Base-by-base conservation (phyloP, 2,888 invertebrate genomes). In the Spialia ferax region DNA sequence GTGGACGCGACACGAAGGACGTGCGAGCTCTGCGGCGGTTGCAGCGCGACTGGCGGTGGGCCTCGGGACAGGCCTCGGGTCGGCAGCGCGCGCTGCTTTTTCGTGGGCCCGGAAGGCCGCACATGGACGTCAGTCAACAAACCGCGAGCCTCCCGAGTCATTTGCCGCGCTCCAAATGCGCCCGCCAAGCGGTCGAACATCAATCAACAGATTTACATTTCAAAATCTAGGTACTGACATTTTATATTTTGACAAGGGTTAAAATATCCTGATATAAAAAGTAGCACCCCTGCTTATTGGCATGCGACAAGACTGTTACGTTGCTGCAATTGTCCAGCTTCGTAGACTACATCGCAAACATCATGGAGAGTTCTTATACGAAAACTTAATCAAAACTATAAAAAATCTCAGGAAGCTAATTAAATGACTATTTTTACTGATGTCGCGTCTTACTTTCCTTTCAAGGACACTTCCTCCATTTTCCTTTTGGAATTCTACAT, bases 41-140 rank as follows among this genome's bases (percentile, higher is more conserved):
- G 86, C 83, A 87, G 85, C 87, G 82, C 80, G 83, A 88, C 89
- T 88, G 86, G 73, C 76, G 68, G 59, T 55, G 63, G 69, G 64
- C 60, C 63, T 26, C 65, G 57, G 35, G 7, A 8, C 52, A 18
- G 57, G 26, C 11, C 5, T 50, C 13, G 56, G 62, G 65, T 60
- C 32, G 61, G 66, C 68, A 65, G 68, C 73, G 54, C 63, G 68
- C 69, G 69, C 69, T 70, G 69, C 72, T 69, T 61, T 48, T 10
- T 26, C 70, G 18, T 45, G 71, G 71, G 56, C 23, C 38, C 70
- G 70, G 32, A 29, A 50, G 61, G 32, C 42, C 55, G 42, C 29
- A 54, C 42, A 55, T 63, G 63, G 63, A 63, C 63, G 45, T 48
- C 63, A 63, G 45, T 56, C 63, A 63, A 55, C 63, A 63, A 56